phyloP scores from a whole-genome alignment of 1,140 invertebrate species.

The Brachystomella parvula region DNA sequence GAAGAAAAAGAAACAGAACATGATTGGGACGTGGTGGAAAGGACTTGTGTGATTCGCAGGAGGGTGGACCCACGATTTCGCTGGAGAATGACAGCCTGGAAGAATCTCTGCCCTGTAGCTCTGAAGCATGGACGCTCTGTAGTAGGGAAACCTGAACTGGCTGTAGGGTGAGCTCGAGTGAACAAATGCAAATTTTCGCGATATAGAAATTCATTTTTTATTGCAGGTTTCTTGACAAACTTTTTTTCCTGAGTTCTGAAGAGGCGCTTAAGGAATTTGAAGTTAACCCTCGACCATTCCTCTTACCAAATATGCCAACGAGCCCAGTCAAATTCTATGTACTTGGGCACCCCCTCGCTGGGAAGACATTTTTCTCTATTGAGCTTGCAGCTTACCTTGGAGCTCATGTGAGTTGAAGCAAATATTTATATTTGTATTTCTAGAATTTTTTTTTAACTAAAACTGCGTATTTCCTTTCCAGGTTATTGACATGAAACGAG shows the following conservation, averaged over 20 bases:
- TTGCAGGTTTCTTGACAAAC: conserved; percentile 26
- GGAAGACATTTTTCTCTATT: conserved; percentile 23
- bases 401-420: conserved; percentile 2
- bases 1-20: not conserved
- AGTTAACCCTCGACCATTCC: conserved; percentile 25
- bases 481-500: conserved; percentile 26
- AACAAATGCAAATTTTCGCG: not conserved
- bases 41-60: conserved; percentile 9
- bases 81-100: conserved; percentile 30
- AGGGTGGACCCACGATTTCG: conserved; percentile 9
- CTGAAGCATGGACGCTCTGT: conserved; percentile 28
- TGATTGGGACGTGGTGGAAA: conserved; percentile 24
- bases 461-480: conserved; percentile 4
- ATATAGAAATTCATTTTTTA: not conserved
- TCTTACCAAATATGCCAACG: conserved; percentile 27
- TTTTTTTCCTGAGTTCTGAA: conserved; percentile 26
- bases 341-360: conserved; percentile 28
- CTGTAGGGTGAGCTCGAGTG: conserved; percentile 11
- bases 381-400: conserved; percentile 14
- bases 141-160: conserved; percentile 26
- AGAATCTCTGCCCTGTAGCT: conserved; percentile 32
- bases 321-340: conserved; percentile 33
- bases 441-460: not conserved
- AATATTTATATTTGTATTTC: not conserved
- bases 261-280: conserved; percentile 22